Evolutionary conservation across 2,113 vertebrate species (phyloP), one percentile per base, ranked within the genome.

Genomic region (Paramisgurnus dabryanus): DNA sequence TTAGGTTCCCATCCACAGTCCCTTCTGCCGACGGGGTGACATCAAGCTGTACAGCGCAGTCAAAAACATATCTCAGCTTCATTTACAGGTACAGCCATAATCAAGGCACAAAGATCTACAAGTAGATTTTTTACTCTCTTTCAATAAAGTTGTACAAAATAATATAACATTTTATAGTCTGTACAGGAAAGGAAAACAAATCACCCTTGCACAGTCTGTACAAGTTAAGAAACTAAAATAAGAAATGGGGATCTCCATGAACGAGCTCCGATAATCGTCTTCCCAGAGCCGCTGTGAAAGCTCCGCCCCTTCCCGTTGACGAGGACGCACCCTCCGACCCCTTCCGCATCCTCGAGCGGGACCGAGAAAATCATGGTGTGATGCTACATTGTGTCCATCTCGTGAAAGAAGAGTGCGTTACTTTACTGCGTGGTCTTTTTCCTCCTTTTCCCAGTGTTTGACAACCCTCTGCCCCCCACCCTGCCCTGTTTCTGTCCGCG

Each of bases 51-150:
- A 96, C 91, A 96, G 94, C 94, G 95, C 95, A 93, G 94, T 95
- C 94, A 90, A 95, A 95, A 95, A 96, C 93, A 94, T 95, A 95
- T 94, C 94, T 96, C 95, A 96, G 95, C 95, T 96, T 95, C 95
- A 95, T 92, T 90, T 95, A 96, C 95, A 96, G 94, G 95, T 94
- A 94, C 92, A 95, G 95, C 96, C 95, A 94, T 95, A 94, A 95
- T 95, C 94, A 97, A 98, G 97, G 96, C 96, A 98, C 96, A 95
- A 94, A 96, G 94, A 96, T 96, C 96, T 96, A 96, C 95, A 95
- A 95, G 95, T 95, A 95, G 92, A 93, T 98, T 95, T 94, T 95
- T 91, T 93, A 91, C 92, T 80, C 69, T 93, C 93, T 92, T 95
- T 96, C 93, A 95, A 95, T 95, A 95, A 96, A 96, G 94, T 96